Base-by-base conservation (phyloP, 2,888 invertebrate genomes). In the Ennomos fuscantarius region DNA sequence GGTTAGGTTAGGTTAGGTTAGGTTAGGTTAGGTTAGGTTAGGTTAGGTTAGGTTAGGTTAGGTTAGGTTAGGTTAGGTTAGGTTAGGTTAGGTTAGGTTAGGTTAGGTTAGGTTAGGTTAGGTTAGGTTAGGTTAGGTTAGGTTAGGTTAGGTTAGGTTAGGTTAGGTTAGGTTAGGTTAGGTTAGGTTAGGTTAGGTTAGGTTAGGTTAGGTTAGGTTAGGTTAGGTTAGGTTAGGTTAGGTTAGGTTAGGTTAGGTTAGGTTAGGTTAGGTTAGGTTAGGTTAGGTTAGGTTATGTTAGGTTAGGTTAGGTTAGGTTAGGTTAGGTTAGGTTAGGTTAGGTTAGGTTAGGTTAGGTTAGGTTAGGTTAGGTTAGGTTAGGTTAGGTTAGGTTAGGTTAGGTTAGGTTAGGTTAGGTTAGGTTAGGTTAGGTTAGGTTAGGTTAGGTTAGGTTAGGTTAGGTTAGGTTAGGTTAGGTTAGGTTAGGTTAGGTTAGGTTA, bases 341-440 rank as follows among this genome's bases (percentile, higher is more conserved):
- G 37, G 47, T 36, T 36, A 47, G 35, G 37, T 47, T 36, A 47
- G 47, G 37, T 36, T 47, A 36, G 37, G 37, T 36, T 36, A 36
- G 47, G 47, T 47, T 47, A 47, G 49, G 49, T 49, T 49, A 49
- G 49, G 49, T 49, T 49, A 49, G 49, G 49, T 51, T 51, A 53
- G 53, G 53, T 53, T 53, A 53, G 53, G 53, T 53, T 53, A 53
- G 53, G 33, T 33, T 33, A 33, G 33, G 33, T 33, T 33, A 33
- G 60, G 63, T 57, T 60, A 56, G 60, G 63, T 55, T 63, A 49
- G 60, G 60, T 63, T 63, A 60, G 63, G 63, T 55, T 62, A 60
- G 59, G 63, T 57, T 60, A 60, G 63, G 63, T 58, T 63, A 52
- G 60, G 63, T 63, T 63, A 60, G 63, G 63, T 58, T 63, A 57